Evolutionary conservation across 2,888 invertebrate genomes (phyloP), one percentile per base, ranked within the genome.

Genomic region (Drosophila antonietae): DNA sequence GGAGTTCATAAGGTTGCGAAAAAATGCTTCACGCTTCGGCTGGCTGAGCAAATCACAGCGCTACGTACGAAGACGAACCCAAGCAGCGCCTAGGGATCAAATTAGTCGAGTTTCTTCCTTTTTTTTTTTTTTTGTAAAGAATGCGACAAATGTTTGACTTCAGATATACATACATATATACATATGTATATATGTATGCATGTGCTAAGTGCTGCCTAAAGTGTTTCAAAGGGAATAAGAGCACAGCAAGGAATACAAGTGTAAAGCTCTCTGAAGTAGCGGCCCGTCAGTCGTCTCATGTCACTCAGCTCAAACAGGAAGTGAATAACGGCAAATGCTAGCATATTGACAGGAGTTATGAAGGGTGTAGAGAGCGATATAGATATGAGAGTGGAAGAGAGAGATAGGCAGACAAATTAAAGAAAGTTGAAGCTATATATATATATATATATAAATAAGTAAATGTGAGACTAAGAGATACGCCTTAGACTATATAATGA

Each of bases 31-130:
- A 81, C 78, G 81, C 83, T 73, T 75, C 65, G 69, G 55, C 75
- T 70, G 69, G 62, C 81, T 57, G 61, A 69, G 68, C 44, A 83
- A 83, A 86, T 83, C 83, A 77, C 83, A 61, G 76, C 65, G 58
- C 18, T 9, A 35, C 46, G 14, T 39, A 66, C 47, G 31, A 51
- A 46, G 59, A 55, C 61, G 74, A 76, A 59, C 76, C 64, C 77
- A 74, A 86, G 80, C 80, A 75, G 87, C 84, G 83, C 81, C 83
- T 84, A 64, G 87, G 87, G 83, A 83, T 84, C 82, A 83, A 87
- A 83, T 83, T 83, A 83, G 87, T 87, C 80, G 81, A 74, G 76
- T 77, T 76, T 73, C 73, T 68, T 23, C 23, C 23, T 23, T 23
- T 71, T 80, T 68, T 47, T 5, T 44, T 2, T 6, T n/a, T 31